Base-by-base conservation (phyloP, 2,113 vertebrate species). In the Ursus arctos region DNA sequence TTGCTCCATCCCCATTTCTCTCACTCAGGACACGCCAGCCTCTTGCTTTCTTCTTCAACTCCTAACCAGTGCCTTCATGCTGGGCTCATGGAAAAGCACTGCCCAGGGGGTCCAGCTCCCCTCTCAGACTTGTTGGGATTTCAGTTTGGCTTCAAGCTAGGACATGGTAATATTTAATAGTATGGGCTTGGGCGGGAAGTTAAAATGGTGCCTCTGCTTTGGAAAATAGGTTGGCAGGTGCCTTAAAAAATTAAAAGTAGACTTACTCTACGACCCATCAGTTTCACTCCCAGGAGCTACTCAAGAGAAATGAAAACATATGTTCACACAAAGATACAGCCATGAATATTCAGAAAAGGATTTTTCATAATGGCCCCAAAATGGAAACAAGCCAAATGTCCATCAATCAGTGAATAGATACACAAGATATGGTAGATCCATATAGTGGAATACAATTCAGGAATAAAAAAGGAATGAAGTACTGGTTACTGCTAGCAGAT, bases 221-320 rank as follows among this genome's bases (percentile, higher is more conserved):
- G 84, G 63, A 33, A 94, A 95, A 92, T 49, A 47, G 69, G 89
- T 95, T 94, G 67, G 43, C 43, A 43, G 77, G 87, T 97, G 86
- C 71, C 80, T 96, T 94, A 88, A 97, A 85, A 88, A 85, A 87
- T 95, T 96, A 97, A 96, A 90, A 92, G 80, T 80, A 96, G 93
- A 81, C 57, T 96, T 96, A 87, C 94, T 86, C 21, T 83, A 40
- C 7, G 40, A 94, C 36, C 84, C 59, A 85, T 59, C 74, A 84
- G 31, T 94, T 94, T 97, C 36, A 85, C 47, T 81, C 84, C 43
- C n/a, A 97, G 84, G 97, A 97, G 90, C 19, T 80, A 83, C 92
- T 84, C 88, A 94, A 92, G 59, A 96, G 61, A 95, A 95, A 88
- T 85, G 87, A 97, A 92, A 96, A 79, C 87, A 90, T 95, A 89